Percentiles rank a stretch among this genome's conserved stretches.
Conservation (phyloP, 2,797 vertebrate genomes). For the Basileuterus tristriatus region DNA sequence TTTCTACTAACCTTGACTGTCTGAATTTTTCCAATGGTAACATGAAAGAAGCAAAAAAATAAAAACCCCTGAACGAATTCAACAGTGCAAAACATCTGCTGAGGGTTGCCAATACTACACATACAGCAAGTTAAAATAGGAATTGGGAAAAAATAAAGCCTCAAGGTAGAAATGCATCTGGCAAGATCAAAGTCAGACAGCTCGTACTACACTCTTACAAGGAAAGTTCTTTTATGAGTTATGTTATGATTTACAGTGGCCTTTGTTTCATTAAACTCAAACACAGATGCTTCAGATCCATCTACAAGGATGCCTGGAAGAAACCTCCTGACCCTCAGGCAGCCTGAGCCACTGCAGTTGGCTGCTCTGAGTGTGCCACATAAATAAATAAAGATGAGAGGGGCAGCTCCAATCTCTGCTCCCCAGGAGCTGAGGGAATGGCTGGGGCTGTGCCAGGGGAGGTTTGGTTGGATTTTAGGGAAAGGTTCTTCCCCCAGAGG, state of each 20-base stretch:
- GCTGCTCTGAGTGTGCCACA: neutral
- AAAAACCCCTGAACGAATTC: neutral
- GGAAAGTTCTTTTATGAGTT: neutral
- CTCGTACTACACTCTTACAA: neutral
- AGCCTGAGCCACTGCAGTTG: neutral
- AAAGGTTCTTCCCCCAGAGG: neutral
- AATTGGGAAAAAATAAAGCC: neutral
- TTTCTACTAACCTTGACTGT: neutral
- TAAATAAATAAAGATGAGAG: neutral
- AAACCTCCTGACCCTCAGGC: neutral
- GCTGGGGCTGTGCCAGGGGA: neutral
- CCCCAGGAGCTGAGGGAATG: rapidly evolving
- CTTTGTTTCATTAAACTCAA: neutral
- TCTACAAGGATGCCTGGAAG: neutral
- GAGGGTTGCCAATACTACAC: neutral
- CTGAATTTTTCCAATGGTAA: neutral
- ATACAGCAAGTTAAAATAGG: neutral
- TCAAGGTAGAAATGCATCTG: neutral
- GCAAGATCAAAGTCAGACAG: conserved; percentile 19
- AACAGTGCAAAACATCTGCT: neutral
- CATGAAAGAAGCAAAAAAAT: neutral
- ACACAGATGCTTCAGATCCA: neutral
- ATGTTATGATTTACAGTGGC: neutral
- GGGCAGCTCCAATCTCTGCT: neutral
- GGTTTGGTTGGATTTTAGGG: rapidly evolving